Base-by-base conservation (phyloP, 2,113 vertebrate genomes). In the Lampris incognitus region DNA sequence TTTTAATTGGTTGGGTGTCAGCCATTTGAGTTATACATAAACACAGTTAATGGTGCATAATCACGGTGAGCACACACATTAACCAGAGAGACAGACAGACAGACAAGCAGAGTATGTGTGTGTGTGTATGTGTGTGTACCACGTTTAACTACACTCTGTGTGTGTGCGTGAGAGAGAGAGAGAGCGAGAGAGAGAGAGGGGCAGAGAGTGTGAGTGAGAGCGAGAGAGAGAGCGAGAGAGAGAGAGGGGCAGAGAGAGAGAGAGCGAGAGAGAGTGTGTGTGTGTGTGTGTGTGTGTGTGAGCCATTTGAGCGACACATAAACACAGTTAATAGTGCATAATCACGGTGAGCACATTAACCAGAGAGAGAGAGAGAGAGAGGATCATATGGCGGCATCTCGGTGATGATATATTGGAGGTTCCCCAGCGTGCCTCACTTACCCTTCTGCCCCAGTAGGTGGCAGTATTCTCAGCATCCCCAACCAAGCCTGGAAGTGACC, bases 361-460 rank as follows among this genome's bases (percentile, higher is more conserved):
- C 41, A 42, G 72, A 58, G 9, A 24, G 24, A 24, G 24, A 24
- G 24, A 24, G 24, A 24, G 24, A 24, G 24, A 24, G 24, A 24
- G 24, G 24, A 24, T 24, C 24, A 24, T 24, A 24, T 24, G 24
- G 24, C 24, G 24, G 24, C 24, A 24, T 24, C 24, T 24, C 24
- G 24, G 24, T 24, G 24, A 24, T 24, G 24, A 24, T 24, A 24
- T 24, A 24, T 24, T 24, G 24, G 24, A 24, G 8, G 39, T 6
- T 69, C 56, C 36, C 38, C 57, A 48, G 0, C 54, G 3, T 55
- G 66, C 56, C 9, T 48, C 72, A 82, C 62, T 85, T 82, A 72
- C 78, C 49, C 13, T 4, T 69, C 69, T 82, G 72, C 52, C 63
- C 91, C 91, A 90, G 82, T 78, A 57, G 90, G 85, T 52, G 87